A percentile compares a stretch with the other conserved stretches of the same genome.
phyloP scores from a whole-genome alignment of 2,888 invertebrate genomes.

The Calameuta pallipes region DNA sequence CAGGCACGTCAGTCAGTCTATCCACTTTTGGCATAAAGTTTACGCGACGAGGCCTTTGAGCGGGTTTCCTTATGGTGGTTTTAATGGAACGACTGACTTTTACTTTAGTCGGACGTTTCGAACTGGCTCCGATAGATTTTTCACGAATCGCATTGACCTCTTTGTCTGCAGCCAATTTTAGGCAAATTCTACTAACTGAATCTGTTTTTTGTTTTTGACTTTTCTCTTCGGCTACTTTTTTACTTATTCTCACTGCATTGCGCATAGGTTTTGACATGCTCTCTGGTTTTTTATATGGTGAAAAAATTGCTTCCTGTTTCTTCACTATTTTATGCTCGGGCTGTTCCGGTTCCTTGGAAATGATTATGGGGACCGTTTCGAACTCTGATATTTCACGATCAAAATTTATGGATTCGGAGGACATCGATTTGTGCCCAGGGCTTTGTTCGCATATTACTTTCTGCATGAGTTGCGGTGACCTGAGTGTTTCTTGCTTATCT shows the following conservation, averaged over 20 bases:
- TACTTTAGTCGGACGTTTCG: neutral
- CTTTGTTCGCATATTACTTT: neutral
- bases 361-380: neutral
- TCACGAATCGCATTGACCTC: neutral
- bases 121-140: neutral
- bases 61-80: neutral
- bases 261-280: neutral
- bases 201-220: neutral
- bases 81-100: neutral
- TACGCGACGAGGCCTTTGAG: neutral
- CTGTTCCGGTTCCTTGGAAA: neutral
- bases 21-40: neutral
- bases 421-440: neutral
- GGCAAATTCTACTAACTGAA: neutral
- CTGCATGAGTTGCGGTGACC: neutral
- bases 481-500: neutral
- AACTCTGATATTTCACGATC: neutral
- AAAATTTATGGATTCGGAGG: neutral
- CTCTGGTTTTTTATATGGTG: neutral
- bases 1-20: neutral
- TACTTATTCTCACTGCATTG: neutral
- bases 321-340: neutral
- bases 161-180: neutral
- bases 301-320: slow-evolving; percentile 1
- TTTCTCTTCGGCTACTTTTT: neutral